Conservation (phyloP, 2,888 invertebrate genomes). For the Coenonympha arcania region DNA sequence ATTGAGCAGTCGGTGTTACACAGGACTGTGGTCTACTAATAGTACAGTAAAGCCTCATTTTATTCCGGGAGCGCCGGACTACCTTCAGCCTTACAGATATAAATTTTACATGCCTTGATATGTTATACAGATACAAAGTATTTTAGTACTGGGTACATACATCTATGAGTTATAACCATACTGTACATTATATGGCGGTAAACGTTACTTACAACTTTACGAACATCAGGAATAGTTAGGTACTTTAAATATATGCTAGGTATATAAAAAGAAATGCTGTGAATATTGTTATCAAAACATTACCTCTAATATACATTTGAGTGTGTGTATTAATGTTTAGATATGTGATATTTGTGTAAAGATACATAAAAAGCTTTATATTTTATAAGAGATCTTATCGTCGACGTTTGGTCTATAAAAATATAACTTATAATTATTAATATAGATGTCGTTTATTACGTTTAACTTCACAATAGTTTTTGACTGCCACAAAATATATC, state of each 20-base stretch:
- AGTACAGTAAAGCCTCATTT: conserved; percentile 32
- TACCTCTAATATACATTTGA: conserved; percentile 61
- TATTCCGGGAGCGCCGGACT: conserved; percentile 48
- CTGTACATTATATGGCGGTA: conserved; percentile 62
- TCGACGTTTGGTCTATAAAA: conserved; percentile 60
- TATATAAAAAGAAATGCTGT: conserved; percentile 65
- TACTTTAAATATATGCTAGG: conserved; percentile 58
- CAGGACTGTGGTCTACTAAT: conserved; percentile 28
- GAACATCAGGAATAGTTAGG: conserved; percentile 41
- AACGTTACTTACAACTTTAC: conserved; percentile 59
- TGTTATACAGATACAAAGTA: conserved; percentile 64
- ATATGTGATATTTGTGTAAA: conserved; percentile 70
- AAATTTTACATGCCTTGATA: conserved; percentile 67
- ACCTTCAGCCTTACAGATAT: conserved; percentile 59
- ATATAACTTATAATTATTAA: conserved; percentile 52
- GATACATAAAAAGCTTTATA: conserved; percentile 56
- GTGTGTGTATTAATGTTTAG: conserved; percentile 59
- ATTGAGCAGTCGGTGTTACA: conserved; percentile 50
- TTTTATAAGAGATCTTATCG: conserved; percentile 43
- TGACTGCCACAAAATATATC: conserved; percentile 47
- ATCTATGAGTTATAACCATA: conserved; percentile 50
- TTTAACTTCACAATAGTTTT: conserved; percentile 38
- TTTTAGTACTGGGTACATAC: conserved; percentile 65
- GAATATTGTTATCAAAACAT: conserved; percentile 73
- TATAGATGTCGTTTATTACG: conserved; percentile 43